Percentiles rank a stretch among this genome's conserved stretches.
Conservation (phyloP, 2,113 vertebrate genomes). For the Xyliphius kryptos region DNA sequence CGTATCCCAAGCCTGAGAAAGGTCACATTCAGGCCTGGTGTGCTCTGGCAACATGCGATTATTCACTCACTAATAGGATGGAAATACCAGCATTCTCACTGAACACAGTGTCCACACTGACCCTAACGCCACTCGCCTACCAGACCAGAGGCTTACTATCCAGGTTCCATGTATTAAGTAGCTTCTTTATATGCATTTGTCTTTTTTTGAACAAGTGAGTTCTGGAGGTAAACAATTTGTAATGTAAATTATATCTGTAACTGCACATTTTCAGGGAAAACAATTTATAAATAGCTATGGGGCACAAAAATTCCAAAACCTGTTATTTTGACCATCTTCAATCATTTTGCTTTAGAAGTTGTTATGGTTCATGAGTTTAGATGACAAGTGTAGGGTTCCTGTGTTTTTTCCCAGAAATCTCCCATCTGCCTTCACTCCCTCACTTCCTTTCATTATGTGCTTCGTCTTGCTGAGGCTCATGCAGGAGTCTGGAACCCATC, state of each 20-base stretch:
- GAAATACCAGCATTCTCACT: conserved; percentile 45
- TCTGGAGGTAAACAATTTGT: conserved; percentile 7
- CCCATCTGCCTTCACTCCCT: too few species aligned
- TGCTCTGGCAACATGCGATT: conserved; percentile 42
- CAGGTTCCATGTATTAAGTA: conserved; percentile 8
- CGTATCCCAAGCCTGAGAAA: conserved; percentile 48
- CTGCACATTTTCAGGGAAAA: not conserved
- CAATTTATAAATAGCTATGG: not conserved
- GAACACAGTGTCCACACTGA: conserved; percentile 18
- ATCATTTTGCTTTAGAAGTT: not conserved
- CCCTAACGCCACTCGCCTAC: conserved; percentile 1
- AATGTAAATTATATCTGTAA: conserved; percentile 13
- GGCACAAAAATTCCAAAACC: conserved; percentile 8
- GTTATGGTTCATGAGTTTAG: not conserved
- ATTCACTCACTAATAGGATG: conserved; percentile 44
- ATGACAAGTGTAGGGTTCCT: not conserved
- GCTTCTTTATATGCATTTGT: conserved; percentile 25
- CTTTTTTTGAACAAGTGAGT: conserved; percentile 13
- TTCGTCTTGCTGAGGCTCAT: too few species aligned
- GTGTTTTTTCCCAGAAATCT: too few species aligned
- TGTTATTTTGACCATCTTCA: not conserved
- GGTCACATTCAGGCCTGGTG: conserved; percentile 51
- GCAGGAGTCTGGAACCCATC: too few species aligned
- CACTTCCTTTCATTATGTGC: too few species aligned
- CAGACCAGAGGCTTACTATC: conserved; percentile 19